Evolutionary conservation across 2,797 vertebrate genomes (phyloP).

Genomic region (Molossus alvarezi): DNA sequence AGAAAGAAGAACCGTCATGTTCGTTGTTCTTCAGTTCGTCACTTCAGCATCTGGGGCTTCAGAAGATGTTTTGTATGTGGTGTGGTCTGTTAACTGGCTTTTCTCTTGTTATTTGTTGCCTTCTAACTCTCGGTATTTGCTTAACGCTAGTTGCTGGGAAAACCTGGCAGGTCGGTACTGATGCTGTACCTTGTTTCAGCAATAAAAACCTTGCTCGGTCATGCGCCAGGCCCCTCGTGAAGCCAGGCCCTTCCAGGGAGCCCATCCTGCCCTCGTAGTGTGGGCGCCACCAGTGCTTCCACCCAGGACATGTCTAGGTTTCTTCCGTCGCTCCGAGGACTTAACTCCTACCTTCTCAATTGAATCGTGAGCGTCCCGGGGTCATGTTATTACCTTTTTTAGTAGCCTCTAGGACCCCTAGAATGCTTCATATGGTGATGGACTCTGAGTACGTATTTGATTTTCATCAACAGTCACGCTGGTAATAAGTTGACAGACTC

Average conservation of each 20-base stretch:
- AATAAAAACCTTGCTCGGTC: background rate
- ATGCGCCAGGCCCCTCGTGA: background rate
- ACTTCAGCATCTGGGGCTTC: background rate
- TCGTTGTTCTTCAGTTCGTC: background rate
- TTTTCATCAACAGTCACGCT: background rate
- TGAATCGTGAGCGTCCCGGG: background rate
- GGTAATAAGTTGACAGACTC: background rate
- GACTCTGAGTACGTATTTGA: background rate
- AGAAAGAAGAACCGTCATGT: background rate
- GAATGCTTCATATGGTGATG: background rate
- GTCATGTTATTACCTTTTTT: background rate
- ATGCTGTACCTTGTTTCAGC: background rate
- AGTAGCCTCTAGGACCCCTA: background rate
- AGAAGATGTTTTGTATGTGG: background rate
- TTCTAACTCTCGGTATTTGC: conserved; percentile 6
- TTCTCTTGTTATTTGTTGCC: background rate
- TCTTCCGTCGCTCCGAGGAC: background rate
- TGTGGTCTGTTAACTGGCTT: background rate
- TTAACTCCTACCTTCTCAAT: background rate
- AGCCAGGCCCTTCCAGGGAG: background rate
- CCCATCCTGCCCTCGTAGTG: background rate
- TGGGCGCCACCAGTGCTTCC: background rate
- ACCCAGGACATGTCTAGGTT: background rate
- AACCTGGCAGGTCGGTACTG: background rate
- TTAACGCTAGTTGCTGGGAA: background rate